Conservation (phyloP, 2,888 invertebrate genomes). For the Camponotus fellah region DNA sequence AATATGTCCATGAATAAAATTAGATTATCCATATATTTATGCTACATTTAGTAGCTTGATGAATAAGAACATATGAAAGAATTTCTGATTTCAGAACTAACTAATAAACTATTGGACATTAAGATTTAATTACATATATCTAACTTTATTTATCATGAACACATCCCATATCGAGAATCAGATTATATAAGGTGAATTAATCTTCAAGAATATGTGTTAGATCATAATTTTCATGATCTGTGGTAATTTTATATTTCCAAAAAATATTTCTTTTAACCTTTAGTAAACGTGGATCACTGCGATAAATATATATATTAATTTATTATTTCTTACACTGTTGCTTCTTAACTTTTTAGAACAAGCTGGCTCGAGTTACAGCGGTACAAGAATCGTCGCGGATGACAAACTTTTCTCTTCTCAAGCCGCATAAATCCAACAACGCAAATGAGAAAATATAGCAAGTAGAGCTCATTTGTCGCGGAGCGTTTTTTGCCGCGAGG, state of each 20-base stretch:
- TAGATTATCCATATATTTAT: no score
- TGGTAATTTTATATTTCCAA: neutral
- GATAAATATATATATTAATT: neutral
- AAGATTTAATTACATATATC: neutral
- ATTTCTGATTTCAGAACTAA: neutral
- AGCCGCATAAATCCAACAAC: slow-evolving; percentile 27
- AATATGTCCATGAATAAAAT: neutral
- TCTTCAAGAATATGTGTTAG: neutral
- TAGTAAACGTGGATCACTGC: neutral
- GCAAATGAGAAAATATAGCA: slow-evolving; percentile 44
- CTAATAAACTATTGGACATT: neutral
- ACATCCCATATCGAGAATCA: neutral
- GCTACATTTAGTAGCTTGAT: neutral
- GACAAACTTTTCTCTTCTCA: slow-evolving; percentile 36
- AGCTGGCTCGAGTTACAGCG: neutral
- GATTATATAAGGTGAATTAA: neutral
- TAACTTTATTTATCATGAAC: neutral
- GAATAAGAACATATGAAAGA: neutral
- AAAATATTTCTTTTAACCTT: neutral
- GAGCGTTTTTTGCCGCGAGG: neutral
- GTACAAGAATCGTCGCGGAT: neutral
- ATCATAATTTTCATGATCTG: neutral
- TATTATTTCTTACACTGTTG: neutral
- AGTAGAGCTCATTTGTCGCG: slow-evolving; percentile 28
- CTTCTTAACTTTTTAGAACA: neutral